These are phyloP conservation scores for Artibeus jamaicensis DNA, from an alignment of 2,797 vertebrate species.

Conservation along the genomic window DNA sequence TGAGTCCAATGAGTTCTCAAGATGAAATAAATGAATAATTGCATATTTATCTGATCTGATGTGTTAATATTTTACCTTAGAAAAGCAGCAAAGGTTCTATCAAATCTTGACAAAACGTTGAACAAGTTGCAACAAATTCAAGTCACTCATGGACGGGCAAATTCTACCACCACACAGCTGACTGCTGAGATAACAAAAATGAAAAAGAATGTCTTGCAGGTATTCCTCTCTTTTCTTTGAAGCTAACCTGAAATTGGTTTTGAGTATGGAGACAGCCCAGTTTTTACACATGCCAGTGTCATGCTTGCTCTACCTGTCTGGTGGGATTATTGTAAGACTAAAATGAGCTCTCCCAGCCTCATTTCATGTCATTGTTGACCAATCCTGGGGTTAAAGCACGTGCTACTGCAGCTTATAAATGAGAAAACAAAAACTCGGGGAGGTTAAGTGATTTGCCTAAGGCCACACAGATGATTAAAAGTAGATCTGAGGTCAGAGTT, in stretches of 20 bases:
- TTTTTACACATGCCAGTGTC: background rate
- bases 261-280: background rate
- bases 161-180: conserved; percentile 74
- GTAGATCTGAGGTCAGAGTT: background rate
- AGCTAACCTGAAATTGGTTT: conserved; percentile 23
- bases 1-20: conserved; percentile 6
- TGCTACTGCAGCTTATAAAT: background rate
- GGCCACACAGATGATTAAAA: background rate
- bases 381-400: background rate
- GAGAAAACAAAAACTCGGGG: background rate
- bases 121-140: conserved; percentile 80
- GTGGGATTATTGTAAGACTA: background rate
- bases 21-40: conserved; percentile 50
- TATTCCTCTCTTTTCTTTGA: conserved; percentile 72
- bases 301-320: background rate
- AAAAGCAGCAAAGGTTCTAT: conserved; percentile 79
- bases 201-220: conserved; percentile 79
- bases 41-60: conserved; percentile 43
- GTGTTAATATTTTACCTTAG: conserved; percentile 80
- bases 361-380: background rate
- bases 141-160: conserved; percentile 79
- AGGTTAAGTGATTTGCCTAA: background rate
- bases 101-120: conserved; percentile 76
- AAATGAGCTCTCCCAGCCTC: background rate
- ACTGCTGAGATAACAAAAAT: conserved; percentile 70